Evolutionary conservation across 2,888 invertebrate genomes (phyloP).

Genomic region (Sinhomidia bicolor): DNA sequence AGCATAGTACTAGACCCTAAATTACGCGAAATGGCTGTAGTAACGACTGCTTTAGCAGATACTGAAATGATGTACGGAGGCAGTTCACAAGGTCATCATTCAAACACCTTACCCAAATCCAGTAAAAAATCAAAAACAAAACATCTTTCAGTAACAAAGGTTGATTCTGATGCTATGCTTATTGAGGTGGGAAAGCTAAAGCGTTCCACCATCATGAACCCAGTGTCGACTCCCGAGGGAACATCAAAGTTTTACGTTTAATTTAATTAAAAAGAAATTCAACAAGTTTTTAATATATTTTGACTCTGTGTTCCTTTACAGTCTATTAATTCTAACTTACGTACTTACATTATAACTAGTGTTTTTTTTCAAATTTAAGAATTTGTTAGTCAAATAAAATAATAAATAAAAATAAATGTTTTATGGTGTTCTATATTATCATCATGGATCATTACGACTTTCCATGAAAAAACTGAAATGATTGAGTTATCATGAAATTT

Average conservation of each 20-base stretch:
- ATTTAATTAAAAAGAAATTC: background rate
- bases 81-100: constrained; percentile 64
- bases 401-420: background rate
- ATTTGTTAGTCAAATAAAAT: constrained; percentile 22
- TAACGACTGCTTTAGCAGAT: constrained; percentile 72
- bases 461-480: too few species aligned
- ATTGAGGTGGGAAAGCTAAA: constrained; percentile 79
- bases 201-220: constrained; percentile 62
- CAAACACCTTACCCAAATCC: constrained; percentile 78
- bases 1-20: constrained; percentile 67
- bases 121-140: constrained; percentile 75
- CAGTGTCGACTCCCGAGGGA: constrained; percentile 55
- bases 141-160: constrained; percentile 66
- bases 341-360: constrained; percentile 22
- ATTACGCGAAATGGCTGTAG: constrained; percentile 77
- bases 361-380: background rate
- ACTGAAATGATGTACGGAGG: constrained; percentile 51
- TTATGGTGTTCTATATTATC: background rate
- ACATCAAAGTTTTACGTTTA: constrained; percentile 77
- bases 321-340: background rate
- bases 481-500: too few species aligned
- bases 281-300: constrained; percentile 54
- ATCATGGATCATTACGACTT: too few species aligned
- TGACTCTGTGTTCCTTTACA: constrained; percentile 56
- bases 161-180: constrained; percentile 78